Base-by-base conservation (phyloP, 2,113 vertebrate species). In the Saguinus imperator region DNA sequence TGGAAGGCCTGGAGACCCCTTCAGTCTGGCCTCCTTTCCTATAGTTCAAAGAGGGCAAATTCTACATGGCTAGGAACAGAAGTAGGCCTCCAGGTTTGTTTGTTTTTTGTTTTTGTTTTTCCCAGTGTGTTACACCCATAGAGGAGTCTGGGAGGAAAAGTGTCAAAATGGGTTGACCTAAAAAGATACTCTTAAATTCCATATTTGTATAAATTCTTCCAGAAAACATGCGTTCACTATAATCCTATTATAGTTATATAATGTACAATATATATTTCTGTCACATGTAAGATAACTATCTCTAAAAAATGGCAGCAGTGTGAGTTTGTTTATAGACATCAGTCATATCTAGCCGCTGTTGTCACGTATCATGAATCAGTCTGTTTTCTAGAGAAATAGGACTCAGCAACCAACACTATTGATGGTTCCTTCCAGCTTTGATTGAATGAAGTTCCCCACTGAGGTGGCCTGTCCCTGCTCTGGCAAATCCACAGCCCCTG, bases 241-340 rank as follows among this genome's bases (percentile, higher is more conserved):
- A 66, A 82, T 27, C 37, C 35, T 50, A 12, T 14, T 79, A 57
- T 5, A 55, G 25, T 81, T 82, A n/a, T 55, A 45, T 29, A 55
- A 80, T 73, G 12, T n/a, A 55, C 61, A 52, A 23, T 72, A 29
- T 14, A 6, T 73, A n/a, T 66, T 91, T 89, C 40, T 80, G 50
- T 32, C 16, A 35, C 32, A 35, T 73, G 57, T 72, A 81, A 92
- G 61, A 48, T 72, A 12, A 12, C 43, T 68, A 76, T n/a, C 55
- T 86, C 72, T 9, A 3, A 61, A 73, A 75, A 45, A 9, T 45
- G 45, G 17, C 77, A 80, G 35, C 58, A 73, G 14, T n/a, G 37
- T 52, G 37, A 16, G 3, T 92, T 94, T 72, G 32, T 77, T 91
- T 82, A 35, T 87, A 87, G 83, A 52, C 37, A 68, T 77, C 29